phyloP scores from a whole-genome alignment of 2,888 invertebrate species.

The Pemphredon lugubris region DNA sequence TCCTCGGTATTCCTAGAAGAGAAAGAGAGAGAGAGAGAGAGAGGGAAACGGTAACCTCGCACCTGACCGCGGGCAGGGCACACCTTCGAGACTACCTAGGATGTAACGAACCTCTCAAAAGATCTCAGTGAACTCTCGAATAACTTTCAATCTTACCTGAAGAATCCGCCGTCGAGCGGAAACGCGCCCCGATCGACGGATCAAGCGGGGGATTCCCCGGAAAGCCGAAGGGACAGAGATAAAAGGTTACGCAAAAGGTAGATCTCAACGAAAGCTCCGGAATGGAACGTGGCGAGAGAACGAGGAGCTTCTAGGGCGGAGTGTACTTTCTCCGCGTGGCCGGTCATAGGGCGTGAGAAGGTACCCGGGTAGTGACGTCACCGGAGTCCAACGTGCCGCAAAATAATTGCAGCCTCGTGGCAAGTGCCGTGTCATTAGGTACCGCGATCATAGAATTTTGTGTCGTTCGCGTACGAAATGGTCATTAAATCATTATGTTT shows the following conservation, averaged over 20 bases:
- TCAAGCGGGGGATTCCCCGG: neutral
- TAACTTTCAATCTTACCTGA: neutral
- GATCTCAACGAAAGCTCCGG: neutral
- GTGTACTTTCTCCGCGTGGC: conserved; percentile 67
- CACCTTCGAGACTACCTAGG: conserved; percentile 47
- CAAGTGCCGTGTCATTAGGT: conserved; percentile 80
- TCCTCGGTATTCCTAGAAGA: conserved; percentile 18
- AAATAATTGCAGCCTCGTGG: conserved; percentile 80
- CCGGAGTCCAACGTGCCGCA: conserved; percentile 76
- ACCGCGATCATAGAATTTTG: conserved; percentile 79
- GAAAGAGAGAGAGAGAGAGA: conserved; percentile 22
- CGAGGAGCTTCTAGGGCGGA: conserved; percentile 72
- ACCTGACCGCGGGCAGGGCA: conserved; percentile 56
- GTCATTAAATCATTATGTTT: conserved; percentile 80
- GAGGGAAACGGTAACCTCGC: conserved; percentile 56
- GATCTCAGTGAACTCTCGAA: conserved; percentile 10
- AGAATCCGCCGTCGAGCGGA: neutral
- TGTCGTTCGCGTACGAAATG: conserved; percentile 79
- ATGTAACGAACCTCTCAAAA: conserved; percentile 44
- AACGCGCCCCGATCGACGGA: no score
- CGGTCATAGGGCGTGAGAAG: conserved; percentile 80
- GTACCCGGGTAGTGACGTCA: conserved; percentile 76
- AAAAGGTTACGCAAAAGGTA: no score
- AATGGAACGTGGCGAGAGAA: conserved; percentile 6
- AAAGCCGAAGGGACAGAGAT: neutral